These are phyloP conservation scores for Drosophila atripex DNA, from an alignment of 2,888 invertebrate species.

Conservation along the genomic window DNA sequence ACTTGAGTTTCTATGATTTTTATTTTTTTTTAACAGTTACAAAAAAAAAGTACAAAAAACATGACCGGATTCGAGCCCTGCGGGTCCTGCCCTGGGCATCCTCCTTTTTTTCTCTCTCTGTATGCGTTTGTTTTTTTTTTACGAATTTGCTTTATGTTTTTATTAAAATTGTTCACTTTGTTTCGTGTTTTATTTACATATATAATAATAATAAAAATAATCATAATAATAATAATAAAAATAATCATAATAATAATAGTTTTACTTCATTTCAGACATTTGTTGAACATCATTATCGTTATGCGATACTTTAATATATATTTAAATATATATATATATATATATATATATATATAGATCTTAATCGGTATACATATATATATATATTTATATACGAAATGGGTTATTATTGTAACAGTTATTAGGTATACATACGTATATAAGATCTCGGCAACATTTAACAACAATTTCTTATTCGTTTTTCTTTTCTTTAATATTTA, in stretches of 20 bases:
- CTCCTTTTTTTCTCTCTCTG: slow-evolving; percentile 5
- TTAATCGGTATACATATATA: slow-evolving; percentile 15
- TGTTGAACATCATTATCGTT: slow-evolving; percentile 48
- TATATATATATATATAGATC: background rate
- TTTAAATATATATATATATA: slow-evolving; percentile 1
- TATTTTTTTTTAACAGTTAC: slow-evolving; percentile 1
- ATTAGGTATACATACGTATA: slow-evolving; percentile 55
- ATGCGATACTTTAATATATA: slow-evolving; percentile 12
- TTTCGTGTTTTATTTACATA: slow-evolving; percentile 47
- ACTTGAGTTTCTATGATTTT: background rate
- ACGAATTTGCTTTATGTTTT: slow-evolving; percentile 9
- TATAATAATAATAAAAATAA: slow-evolving; percentile 4
- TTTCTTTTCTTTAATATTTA: slow-evolving; percentile 15
- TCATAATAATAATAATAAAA: slow-evolving; percentile 1
- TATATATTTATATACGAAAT: slow-evolving; percentile 26
- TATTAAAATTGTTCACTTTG: slow-evolving; percentile 34
- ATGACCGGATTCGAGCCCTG: slow-evolving; percentile 22
- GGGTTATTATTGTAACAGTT: slow-evolving; percentile 52
- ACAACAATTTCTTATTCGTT: slow-evolving; percentile 48
- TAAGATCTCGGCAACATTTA: slow-evolving; percentile 53
- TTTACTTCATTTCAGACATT: slow-evolving; percentile 56
- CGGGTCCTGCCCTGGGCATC: slow-evolving; percentile 33
- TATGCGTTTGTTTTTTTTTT: slow-evolving; percentile 11
- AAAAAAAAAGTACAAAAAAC: slow-evolving; percentile 5
- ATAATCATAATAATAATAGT: slow-evolving; percentile 34